These are phyloP conservation scores for Blennius ocellaris DNA, from an alignment of 2,113 vertebrate species.

Conservation along the genomic window DNA sequence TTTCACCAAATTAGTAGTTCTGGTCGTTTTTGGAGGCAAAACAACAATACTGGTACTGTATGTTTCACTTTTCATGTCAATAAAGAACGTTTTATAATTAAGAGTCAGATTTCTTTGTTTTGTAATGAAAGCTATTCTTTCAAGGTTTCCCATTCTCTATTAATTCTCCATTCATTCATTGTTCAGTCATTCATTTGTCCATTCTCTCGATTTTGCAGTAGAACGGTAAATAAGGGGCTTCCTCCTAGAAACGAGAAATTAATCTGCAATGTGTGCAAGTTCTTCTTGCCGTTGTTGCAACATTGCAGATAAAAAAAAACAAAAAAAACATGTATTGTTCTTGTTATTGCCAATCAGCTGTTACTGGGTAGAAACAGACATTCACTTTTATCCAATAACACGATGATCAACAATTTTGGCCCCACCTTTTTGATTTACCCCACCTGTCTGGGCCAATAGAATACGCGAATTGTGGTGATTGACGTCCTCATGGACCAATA, in stretches of 20 bases:
- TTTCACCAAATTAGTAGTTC: slow-evolving; percentile 54
- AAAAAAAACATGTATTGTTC: slow-evolving; percentile 70
- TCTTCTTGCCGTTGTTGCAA: slow-evolving; percentile 35
- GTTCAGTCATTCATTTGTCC: neutral
- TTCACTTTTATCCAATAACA: slow-evolving; percentile 75
- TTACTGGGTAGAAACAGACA: slow-evolving; percentile 76
- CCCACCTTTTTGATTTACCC: slow-evolving; percentile 40
- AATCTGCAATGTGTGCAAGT: neutral
- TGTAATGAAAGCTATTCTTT: neutral
- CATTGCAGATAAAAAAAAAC: slow-evolving; percentile 62
- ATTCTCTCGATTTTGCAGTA: neutral
- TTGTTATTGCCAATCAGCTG: slow-evolving; percentile 80
- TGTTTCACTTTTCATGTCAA: slow-evolving; percentile 95
- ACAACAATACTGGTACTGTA: slow-evolving; percentile 85
- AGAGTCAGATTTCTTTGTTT: neutral
- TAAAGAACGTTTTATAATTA: slow-evolving; percentile 92
- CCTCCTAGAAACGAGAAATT: neutral
- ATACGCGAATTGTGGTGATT: slow-evolving; percentile 7
- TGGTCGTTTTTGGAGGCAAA: slow-evolving; percentile 83
- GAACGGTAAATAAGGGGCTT: neutral
- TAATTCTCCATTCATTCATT: slow-evolving; percentile 18
- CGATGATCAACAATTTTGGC: slow-evolving; percentile 72
- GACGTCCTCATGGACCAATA: slow-evolving; percentile 73
- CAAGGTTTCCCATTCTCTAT: slow-evolving; percentile 1
- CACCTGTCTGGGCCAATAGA: slow-evolving; percentile 61